Evolutionary conservation across 2,797 vertebrate species (phyloP), one percentile per base, ranked within the genome.

Genomic region (Sphaeramia orbicularis): DNA sequence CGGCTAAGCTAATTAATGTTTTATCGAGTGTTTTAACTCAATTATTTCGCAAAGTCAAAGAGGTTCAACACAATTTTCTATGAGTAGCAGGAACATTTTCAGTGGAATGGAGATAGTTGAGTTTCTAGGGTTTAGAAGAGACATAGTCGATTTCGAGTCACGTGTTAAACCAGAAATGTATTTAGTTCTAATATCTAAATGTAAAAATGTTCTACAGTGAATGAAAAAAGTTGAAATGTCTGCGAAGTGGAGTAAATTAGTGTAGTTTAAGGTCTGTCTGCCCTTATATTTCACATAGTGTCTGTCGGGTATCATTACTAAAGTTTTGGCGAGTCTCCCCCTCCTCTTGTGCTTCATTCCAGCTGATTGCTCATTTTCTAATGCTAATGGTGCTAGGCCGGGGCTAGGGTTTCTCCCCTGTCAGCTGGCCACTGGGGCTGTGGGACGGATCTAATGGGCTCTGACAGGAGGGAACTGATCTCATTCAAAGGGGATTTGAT

Each of bases 291-390:
- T 81, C 74, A 66, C n/a, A 10, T 65, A 48, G 65, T 40, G 72
- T 84, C 75, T 74, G 48, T 54, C 4, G 36, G 48, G 64, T 57
- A 64, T 75, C 81, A 73, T 64, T 68, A 49, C 80, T 69, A 78
- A 89, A 90, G 83, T 89, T 87, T 63, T 65, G 64, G 77, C 32
- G 41, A 13, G 36, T 16, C 57, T 66, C 59, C 50, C 68, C 80
- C 76, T 55, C 76, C 68, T 78, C 69, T 61, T 83, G 81, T 86
- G 90, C 87, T 96, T 96, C 93, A 96, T 98, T 98, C 96, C 96
- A 96, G 96, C 94, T 96, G 96, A 99, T 96, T 96, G 96, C 95
- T 96, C 96, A 96, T 98, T 96, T 99, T 98, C 94, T 98, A 96
- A 98, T 98, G 96, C 95, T 97, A 97, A 99, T 98, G 94, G 93